These are phyloP conservation scores for Coelopa pilipes DNA, from an alignment of 2,888 invertebrate species.

Conservation along the genomic window DNA sequence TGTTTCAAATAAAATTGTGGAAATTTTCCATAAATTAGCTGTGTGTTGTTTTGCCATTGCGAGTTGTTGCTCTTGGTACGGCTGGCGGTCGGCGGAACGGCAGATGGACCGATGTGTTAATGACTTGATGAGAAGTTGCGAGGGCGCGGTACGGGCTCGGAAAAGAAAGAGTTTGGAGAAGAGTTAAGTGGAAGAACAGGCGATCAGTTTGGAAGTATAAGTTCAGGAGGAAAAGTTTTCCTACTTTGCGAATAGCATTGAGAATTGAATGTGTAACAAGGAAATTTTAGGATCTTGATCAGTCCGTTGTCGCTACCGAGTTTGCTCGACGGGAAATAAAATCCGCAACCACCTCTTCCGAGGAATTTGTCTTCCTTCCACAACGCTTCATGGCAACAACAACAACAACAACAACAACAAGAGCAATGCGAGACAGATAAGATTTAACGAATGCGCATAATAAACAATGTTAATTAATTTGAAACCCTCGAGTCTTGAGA, in stretches of 20 bases:
- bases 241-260: no score
- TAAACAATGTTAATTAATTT: slow-evolving; percentile 30
- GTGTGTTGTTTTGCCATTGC: neutral
- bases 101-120: neutral
- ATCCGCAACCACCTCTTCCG: no score
- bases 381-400: neutral
- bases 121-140: no score
- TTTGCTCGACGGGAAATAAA: no score
- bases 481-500: neutral
- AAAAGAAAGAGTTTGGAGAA: neutral
- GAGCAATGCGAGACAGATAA: neutral
- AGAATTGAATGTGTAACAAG: no score
- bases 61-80: neutral
- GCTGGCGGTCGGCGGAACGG: neutral
- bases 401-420: no score
- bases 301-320: no score
- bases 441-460: slow-evolving; percentile 3
- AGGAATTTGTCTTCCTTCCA: neutral
- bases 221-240: no score
- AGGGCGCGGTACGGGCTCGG: no score
- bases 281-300: no score
- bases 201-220: no score
- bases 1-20: neutral
- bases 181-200: no score
- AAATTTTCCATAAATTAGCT: slow-evolving; percentile 5